phyloP scores from a whole-genome alignment of 2,113 vertebrate genomes.

The Panthera uncia region DNA sequence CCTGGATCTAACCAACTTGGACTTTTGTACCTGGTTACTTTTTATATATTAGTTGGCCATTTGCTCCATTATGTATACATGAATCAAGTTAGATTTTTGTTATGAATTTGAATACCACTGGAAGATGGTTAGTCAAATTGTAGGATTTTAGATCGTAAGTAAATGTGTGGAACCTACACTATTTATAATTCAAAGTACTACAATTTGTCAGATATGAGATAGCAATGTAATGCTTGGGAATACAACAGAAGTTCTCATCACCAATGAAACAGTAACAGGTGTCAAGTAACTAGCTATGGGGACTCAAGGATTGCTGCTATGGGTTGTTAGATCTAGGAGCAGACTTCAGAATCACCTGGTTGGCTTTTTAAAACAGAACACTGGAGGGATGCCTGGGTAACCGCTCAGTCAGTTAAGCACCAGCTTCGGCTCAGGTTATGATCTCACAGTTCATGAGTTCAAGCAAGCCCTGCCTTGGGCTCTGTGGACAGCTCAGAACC shows the following conservation, averaged over 20 bases:
- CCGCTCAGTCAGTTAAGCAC: too few species aligned
- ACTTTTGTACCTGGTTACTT: background rate
- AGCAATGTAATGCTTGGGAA: background rate
- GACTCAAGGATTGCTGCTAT: background rate
- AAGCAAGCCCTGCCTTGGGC: too few species aligned
- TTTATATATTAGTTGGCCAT: background rate
- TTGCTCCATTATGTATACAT: background rate
- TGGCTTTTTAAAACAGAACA: background rate
- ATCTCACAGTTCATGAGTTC: too few species aligned
- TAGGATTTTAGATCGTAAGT: background rate
- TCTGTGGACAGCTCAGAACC: too few species aligned
- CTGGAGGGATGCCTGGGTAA: too few species aligned
- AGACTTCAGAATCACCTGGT: background rate
- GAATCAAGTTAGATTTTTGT: background rate
- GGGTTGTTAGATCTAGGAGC: background rate
- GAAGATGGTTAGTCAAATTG: background rate
- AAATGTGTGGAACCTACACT: background rate
- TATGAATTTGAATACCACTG: background rate
- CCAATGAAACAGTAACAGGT: background rate
- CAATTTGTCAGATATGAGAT: background rate
- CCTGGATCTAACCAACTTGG: background rate
- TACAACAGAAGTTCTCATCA: background rate
- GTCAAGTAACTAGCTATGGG: background rate
- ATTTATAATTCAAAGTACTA: background rate
- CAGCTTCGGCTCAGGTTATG: too few species aligned